These are phyloP conservation scores for Astreopora myriophthalma DNA, from an alignment of 64 coral and sea anemone genomes.

Conservation along the genomic window DNA sequence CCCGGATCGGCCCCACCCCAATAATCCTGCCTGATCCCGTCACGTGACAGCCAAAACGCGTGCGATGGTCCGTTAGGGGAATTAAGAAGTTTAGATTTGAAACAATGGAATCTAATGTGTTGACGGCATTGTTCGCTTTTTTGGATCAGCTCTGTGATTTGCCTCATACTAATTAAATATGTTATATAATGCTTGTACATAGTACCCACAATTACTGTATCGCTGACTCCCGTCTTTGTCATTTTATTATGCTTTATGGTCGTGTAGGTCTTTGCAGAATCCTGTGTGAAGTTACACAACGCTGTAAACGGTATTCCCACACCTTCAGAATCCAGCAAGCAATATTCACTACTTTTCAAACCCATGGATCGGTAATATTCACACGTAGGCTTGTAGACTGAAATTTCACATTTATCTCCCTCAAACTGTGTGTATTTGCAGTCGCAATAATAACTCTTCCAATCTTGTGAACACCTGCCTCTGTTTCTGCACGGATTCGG, in stretches of 20 bases:
- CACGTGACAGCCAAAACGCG: slow-evolving; percentile 68
- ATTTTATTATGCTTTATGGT: slow-evolving; percentile 58
- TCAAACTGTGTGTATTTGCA: slow-evolving; percentile 71
- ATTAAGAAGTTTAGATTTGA: slow-evolving; percentile 72
- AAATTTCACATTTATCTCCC: slow-evolving; percentile 57
- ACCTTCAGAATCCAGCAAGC: slow-evolving; percentile 51
- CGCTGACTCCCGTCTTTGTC: slow-evolving; percentile 25
- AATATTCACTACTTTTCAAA: slow-evolving; percentile 48
- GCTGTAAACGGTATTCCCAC: slow-evolving; percentile 58
- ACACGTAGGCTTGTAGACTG: slow-evolving; percentile 70
- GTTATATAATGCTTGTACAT: slow-evolving; percentile 34
- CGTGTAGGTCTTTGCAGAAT: slow-evolving; percentile 42
- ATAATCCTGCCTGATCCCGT: slow-evolving; percentile 46
- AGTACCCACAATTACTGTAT: neutral
- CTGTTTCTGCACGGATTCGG: slow-evolving; percentile 74
- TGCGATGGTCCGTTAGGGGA: slow-evolving; percentile 45
- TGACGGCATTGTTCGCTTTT: slow-evolving; percentile 79
- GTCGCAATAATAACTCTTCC: slow-evolving; percentile 57
- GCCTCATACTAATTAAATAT: slow-evolving; percentile 28
- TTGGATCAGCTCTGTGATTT: slow-evolving; percentile 55
- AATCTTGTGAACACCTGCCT: slow-evolving; percentile 76
- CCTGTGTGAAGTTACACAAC: slow-evolving; percentile 61
- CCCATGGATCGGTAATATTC: slow-evolving; percentile 71
- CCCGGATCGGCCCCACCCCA: slow-evolving; percentile 81
- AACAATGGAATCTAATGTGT: slow-evolving; percentile 80